Conservation (phyloP, 2,113 vertebrate species). For the Talpa occidentalis region DNA sequence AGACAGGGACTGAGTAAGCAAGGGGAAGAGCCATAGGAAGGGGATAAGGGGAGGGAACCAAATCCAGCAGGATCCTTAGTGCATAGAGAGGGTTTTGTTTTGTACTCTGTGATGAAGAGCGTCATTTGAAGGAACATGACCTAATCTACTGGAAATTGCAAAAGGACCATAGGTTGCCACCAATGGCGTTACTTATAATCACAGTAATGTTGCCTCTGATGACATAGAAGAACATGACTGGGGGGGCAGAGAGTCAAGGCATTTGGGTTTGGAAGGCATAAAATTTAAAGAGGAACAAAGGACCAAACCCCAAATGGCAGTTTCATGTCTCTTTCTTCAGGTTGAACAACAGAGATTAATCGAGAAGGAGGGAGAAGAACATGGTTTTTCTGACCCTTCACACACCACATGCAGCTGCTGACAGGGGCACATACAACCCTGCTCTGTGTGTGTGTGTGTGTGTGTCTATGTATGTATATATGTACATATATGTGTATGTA, state of each 20-base stretch:
- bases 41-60: too few species aligned
- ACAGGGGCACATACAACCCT: fast-evolving
- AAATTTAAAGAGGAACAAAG: not conserved
- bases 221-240: not conserved
- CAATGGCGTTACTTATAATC: not conserved
- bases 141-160: not conserved
- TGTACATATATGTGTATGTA: too few species aligned
- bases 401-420: not conserved
- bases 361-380: not conserved
- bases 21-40: too few species aligned
- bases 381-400: not conserved
- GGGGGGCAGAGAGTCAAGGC: not conserved
- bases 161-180: not conserved
- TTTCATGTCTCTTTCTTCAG: not conserved
- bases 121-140: too few species aligned
- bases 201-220: not conserved
- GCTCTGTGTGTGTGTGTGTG: too few species aligned
- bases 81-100: too few species aligned
- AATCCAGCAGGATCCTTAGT: too few species aligned
- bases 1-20: too few species aligned
- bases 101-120: not conserved
- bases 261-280: not conserved
- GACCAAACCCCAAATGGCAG: not conserved
- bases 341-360: too few species aligned
- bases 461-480: too few species aligned